Percentiles rank a stretch among this genome's conserved stretches.
phyloP scores from a whole-genome alignment of 2,797 vertebrate species.

The Eospalax fontanierii region DNA sequence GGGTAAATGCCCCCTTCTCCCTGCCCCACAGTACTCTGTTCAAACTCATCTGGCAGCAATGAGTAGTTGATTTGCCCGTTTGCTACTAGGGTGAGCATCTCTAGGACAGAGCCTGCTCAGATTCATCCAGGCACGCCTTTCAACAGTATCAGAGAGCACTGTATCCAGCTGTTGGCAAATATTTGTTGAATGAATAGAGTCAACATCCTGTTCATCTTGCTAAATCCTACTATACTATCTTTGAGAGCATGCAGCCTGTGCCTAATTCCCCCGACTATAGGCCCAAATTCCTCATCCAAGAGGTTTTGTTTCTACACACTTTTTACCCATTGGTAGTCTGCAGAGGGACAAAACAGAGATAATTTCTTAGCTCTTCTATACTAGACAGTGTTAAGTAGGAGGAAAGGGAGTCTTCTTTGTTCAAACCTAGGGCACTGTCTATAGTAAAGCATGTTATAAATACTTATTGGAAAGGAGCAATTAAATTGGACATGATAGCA shows the following conservation, averaged over 20 bases:
- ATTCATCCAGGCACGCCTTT: background rate
- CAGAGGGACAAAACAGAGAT: background rate
- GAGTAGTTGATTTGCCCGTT: background rate
- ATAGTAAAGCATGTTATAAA: conserved; percentile 1
- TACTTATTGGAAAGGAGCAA: conserved; percentile 26
- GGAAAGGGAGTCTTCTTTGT: conserved; percentile 54
- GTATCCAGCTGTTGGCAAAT: conserved; percentile 32
- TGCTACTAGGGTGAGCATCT: conserved; percentile 3
- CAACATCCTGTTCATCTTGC: conserved; percentile 23
- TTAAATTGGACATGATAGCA: background rate
- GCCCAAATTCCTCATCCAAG: background rate
- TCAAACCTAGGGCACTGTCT: conserved; percentile 39
- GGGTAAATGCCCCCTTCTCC: background rate
- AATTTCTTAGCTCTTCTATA: conserved; percentile 10
- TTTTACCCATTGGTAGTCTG: background rate
- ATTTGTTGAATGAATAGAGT: conserved; percentile 62
- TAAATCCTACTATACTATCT: background rate
- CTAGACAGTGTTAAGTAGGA: background rate
- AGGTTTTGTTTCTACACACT: conserved; percentile 21
- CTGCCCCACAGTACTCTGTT: background rate
- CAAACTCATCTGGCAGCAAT: background rate
- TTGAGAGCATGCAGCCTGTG: background rate
- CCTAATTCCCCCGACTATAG: background rate
- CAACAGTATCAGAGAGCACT: conserved; percentile 36
- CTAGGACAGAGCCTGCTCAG: background rate